Evolutionary conservation across 2,797 vertebrate genomes (phyloP).

Genomic region (Acipenser transmontanus): DNA sequence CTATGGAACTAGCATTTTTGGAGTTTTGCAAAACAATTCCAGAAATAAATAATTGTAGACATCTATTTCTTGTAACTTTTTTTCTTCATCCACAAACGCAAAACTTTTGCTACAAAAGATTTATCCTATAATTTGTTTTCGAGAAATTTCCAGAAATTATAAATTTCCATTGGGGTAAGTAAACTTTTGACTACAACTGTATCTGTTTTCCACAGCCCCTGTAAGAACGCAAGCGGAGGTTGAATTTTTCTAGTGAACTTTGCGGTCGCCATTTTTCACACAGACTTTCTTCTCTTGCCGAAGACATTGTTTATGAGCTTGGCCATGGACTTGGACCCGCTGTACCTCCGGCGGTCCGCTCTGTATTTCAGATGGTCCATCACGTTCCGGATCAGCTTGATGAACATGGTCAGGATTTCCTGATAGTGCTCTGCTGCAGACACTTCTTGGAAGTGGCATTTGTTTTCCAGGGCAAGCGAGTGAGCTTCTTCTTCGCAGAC

Average conservation of each 20-base stretch:
- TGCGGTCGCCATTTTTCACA: conserved; percentile 39
- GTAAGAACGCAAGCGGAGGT: neutral
- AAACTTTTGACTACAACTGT: no score
- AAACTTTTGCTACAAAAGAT: no score
- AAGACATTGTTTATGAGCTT: conserved; percentile 71
- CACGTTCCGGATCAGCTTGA: conserved; percentile 57
- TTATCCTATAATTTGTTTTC: no score
- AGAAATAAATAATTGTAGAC: no score
- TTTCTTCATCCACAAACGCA: no score
- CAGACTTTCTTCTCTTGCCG: conserved; percentile 67
- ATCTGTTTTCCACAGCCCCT: neutral
- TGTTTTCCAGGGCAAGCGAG: conserved; percentile 52
- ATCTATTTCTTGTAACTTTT: no score
- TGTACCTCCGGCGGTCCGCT: conserved; percentile 56
- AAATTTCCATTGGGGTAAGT: no score
- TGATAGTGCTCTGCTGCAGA: conserved; percentile 65
- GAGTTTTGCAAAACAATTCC: no score
- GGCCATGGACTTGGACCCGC: conserved; percentile 67
- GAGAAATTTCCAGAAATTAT: no score
- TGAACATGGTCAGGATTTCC: conserved; percentile 62
- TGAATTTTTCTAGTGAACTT: neutral
- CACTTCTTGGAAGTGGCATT: conserved; percentile 62
- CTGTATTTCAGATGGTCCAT: conserved; percentile 59
- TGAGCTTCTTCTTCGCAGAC: conserved; percentile 58
- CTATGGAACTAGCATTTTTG: no score